A percentile compares a stretch with the other conserved stretches of the same genome.
Conservation (phyloP, 2,888 invertebrate genomes). For the Leucozona laternaria region DNA sequence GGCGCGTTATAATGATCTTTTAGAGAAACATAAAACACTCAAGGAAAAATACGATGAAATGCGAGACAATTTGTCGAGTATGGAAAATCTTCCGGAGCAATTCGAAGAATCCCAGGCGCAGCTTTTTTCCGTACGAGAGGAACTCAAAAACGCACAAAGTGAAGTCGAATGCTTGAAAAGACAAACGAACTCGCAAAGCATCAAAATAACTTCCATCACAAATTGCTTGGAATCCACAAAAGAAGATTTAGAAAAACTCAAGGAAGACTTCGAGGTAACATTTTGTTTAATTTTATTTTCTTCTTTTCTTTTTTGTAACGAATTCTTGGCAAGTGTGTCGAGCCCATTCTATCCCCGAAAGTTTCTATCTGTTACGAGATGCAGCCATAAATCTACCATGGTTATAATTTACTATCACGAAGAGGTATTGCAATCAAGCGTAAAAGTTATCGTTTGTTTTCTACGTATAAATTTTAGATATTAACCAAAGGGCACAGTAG, state of each 20-base stretch:
- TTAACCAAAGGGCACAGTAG: no score
- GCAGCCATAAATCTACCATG: no score
- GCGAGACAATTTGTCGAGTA: constrained; percentile 84
- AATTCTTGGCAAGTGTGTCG: no score
- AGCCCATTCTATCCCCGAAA: no score
- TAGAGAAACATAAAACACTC: constrained; percentile 86
- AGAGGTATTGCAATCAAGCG: no score
- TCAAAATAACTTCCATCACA: constrained; percentile 80
- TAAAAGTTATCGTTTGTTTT: no score
- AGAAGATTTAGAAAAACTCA: constrained; percentile 79
- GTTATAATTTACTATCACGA: no score
- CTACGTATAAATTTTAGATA: no score
- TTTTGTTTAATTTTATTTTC: background rate
- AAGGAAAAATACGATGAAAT: constrained; percentile 85
- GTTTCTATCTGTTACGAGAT: no score
- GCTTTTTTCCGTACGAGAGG: constrained; percentile 79
- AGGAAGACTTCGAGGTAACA: constrained; percentile 78
- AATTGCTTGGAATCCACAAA: constrained; percentile 79
- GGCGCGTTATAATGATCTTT: constrained; percentile 86
- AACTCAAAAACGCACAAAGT: constrained; percentile 78
- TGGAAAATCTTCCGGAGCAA: constrained; percentile 85
- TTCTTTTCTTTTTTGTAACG: no score
- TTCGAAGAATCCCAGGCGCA: constrained; percentile 84
- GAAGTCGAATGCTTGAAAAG: constrained; percentile 80
- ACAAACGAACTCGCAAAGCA: constrained; percentile 79